Evolutionary conservation across 2,797 vertebrate genomes (phyloP).

Genomic region (Mus caroli): DNA sequence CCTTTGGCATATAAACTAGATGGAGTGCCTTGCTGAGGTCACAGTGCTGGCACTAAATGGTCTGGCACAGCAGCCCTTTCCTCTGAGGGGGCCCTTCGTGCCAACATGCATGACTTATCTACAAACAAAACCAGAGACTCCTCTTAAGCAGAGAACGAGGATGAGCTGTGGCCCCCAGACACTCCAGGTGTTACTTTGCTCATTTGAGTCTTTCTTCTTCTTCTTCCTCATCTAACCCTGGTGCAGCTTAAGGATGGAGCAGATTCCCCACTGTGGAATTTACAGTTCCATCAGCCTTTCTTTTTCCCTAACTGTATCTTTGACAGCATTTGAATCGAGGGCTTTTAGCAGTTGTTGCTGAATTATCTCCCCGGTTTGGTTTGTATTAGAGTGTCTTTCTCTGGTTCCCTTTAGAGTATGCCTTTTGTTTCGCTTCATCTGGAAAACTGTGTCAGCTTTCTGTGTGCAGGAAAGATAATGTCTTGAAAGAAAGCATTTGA

Average conservation of each 20-base stretch:
- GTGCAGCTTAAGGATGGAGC: background rate
- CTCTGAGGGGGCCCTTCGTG: background rate
- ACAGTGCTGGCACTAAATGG: background rate
- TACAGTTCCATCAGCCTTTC: background rate
- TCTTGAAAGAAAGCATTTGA: slow-evolving; percentile 56
- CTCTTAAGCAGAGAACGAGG: background rate
- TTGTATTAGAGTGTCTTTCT: slow-evolving; percentile 5
- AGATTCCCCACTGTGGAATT: background rate
- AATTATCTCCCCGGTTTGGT: slow-evolving; percentile 20
- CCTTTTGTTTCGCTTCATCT: slow-evolving; percentile 59
- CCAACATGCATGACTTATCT: background rate
- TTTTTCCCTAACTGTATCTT: background rate
- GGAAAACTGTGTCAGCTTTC: slow-evolving; percentile 43
- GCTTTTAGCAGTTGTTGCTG: slow-evolving; percentile 21
- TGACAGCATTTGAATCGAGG: background rate
- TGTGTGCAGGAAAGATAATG: slow-evolving; percentile 1
- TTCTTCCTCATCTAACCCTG: background rate
- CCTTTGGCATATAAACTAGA: slow-evolving; percentile 30
- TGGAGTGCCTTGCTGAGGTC: background rate
- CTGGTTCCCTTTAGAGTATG: slow-evolving; percentile 37
- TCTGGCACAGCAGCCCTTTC: background rate
- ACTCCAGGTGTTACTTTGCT: background rate
- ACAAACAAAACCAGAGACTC: slow-evolving; percentile 25
- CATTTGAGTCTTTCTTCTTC: background rate
- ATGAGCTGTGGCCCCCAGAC: background rate